These are phyloP conservation scores for Chromis chromis DNA, from an alignment of 2,797 vertebrate genomes.

Conservation along the genomic window DNA sequence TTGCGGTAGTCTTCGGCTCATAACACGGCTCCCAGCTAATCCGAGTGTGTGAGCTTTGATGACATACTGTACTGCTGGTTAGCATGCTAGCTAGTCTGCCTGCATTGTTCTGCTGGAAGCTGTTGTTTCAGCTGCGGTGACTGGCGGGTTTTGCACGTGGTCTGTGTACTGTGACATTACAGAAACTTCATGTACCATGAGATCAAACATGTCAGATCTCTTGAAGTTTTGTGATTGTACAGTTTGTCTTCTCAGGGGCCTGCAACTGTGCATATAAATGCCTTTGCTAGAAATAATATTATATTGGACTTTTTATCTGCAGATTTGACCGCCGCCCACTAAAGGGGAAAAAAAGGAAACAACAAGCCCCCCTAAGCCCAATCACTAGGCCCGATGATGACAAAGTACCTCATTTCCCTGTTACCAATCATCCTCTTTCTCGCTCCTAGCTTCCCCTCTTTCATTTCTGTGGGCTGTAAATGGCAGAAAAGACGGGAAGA, in stretches of 20 bases:
- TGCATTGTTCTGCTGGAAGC: slow-evolving; percentile 36
- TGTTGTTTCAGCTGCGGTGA: slow-evolving; percentile 51
- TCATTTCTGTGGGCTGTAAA: slow-evolving; percentile 84
- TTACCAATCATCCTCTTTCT: slow-evolving; percentile 80
- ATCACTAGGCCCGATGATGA: slow-evolving; percentile 76
- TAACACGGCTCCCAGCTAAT: slow-evolving; percentile 70
- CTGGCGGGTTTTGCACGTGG: neutral
- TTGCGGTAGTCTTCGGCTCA: slow-evolving; percentile 62
- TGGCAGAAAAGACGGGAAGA: slow-evolving; percentile 86
- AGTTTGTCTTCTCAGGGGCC: neutral
- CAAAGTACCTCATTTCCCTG: slow-evolving; percentile 81
- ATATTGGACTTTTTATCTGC: slow-evolving; percentile 60
- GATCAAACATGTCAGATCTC: slow-evolving; percentile 37
- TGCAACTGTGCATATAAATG: slow-evolving; percentile 15
- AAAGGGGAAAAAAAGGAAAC: slow-evolving; percentile 29
- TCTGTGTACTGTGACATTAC: slow-evolving; percentile 35
- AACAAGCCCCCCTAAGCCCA: slow-evolving; percentile 58
- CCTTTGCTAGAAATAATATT: slow-evolving; percentile 51
- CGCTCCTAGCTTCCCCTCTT: slow-evolving; percentile 67
- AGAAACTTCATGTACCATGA: slow-evolving; percentile 25
- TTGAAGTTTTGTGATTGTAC: slow-evolving; percentile 9
- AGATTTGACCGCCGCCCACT: slow-evolving; percentile 54
- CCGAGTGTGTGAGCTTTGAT: slow-evolving; percentile 66
- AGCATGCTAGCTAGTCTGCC: slow-evolving; percentile 43
- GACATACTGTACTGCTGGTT: slow-evolving; percentile 58